Conservation (phyloP, 2,113 vertebrate species). For the Percina caprodes region DNA sequence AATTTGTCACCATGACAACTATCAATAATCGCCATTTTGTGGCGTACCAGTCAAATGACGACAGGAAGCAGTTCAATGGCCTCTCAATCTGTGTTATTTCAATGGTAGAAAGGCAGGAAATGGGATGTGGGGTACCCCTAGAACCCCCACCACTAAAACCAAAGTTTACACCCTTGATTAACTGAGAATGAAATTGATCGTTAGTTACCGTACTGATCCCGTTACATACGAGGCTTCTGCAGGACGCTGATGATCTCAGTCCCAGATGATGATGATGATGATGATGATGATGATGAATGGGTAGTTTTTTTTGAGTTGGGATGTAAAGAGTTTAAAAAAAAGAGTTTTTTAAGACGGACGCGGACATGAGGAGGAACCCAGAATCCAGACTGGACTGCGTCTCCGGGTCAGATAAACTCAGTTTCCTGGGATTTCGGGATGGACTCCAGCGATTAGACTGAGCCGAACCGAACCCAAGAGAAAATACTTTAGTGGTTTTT, state of each 20-base stretch:
- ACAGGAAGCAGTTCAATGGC: no score
- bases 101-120: no score
- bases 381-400: background rate
- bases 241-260: background rate
- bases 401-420: background rate
- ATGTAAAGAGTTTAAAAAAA: constrained; percentile 10
- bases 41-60: no score
- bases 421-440: background rate
- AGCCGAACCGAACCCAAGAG: background rate
- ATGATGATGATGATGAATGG: background rate
- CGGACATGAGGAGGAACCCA: background rate
- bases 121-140: no score
- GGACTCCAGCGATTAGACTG: constrained; percentile 47
- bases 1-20: no score
- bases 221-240: background rate
- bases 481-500: constrained; percentile 42
- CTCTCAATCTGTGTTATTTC: no score
- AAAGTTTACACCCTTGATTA: no score
- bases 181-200: background rate
- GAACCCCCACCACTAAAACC: no score
- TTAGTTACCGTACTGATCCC: no score
- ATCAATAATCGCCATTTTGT: no score
- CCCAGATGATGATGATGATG: background rate
- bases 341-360: background rate
- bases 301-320: background rate